Evolutionary conservation across 92 coral and sea anemone species (phyloP), one percentile per base, ranked within the genome.

Genomic region (Scolanthus callimorphus): DNA sequence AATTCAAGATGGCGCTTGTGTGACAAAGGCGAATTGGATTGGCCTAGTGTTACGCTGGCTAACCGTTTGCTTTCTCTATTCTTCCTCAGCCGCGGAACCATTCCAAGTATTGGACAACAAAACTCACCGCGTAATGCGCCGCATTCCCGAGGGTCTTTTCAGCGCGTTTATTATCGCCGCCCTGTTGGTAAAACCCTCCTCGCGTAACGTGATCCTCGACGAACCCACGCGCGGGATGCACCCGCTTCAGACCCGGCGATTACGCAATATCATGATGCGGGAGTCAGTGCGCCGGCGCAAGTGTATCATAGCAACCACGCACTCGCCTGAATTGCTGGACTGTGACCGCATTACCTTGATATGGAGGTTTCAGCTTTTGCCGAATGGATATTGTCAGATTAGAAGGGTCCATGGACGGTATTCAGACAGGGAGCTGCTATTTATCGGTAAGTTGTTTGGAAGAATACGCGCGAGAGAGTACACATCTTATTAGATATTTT

Each of bases 221-320:
- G 97, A 90, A 47, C 95, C 89, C 17, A 71, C 95, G 26, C 73
- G 90, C 45, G 97, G 97, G 39, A 90, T 90, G 97, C 97, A 90
- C 70, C 97, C 97, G 46, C 74, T 90, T 13, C 95, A 90, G 61
- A 82, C 64, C 65, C 84, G 97, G 38, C 76, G 97, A 39, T 70
- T 90, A 53, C 71, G 85, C 29, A 70, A 80, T 15, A 90, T 90
- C 69, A 95, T 90, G 23, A 78, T 77, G 71, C 86, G 92, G 24
- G 92, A 90, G 64, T 90, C 97, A 9, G 69, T 73, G 31, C 71
- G 56, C 61, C 68, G 85, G 59, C 67, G 69, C 34, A 90, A 90
- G 49, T 88, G 92, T 37, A 87, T 90, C 30, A 62, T 86, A 22
- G 80, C 89, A 0, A 86, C 85, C 0, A 86, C 95, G 1, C 97